Base-by-base conservation (phyloP, 2,888 invertebrate species). In the Caenorhabditis panamensis region DNA sequence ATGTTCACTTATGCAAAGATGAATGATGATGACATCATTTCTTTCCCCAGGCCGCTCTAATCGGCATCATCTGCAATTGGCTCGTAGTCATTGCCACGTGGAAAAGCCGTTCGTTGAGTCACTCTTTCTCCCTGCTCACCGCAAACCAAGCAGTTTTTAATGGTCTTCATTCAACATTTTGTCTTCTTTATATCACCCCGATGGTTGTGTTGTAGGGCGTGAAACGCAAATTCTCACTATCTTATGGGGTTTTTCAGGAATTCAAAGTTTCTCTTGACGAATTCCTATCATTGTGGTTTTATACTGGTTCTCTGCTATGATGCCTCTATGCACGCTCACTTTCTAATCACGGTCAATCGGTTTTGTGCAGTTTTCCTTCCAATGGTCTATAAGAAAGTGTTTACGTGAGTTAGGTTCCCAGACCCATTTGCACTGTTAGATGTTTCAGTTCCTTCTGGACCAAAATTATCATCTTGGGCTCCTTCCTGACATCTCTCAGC, bases 91-190 rank as follows among this genome's bases (percentile, higher is more conserved):
- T 67, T 18, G 41, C 44, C 26, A 47, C 56, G 0, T 44, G 28
- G 18, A 67, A 26, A 0, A 67, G 56, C n/a, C 56, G 47, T 9
- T 67, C 67, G 16, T 28, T 67, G 16, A 44, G 20, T 31, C 47
- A 58, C n/a, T 56, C 67, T 0, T 67, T 67, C 47, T 67, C 67
- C 20, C 36, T 67, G 8, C 67, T 58, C 20, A 67, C 67, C 9
- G 47, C 31, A 1, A 67, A 58, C n/a, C 56, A 67, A 22, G 58
- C 67, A 13, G 6, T 67, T 1, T 67, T 67, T 36, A 58, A 67
- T 28, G 47, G 47, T 0, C n/a, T 67, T 2, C 31, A 18, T 31
- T 58, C 67, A 20, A 41, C 56, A 0, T 16, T 47, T 0, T 58
- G 9, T 28, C 16, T 47, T 20, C 11, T 47, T 11, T 67, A 67